Base-by-base conservation (phyloP, 2,113 vertebrate genomes). In the Plestiodon gilberti region DNA sequence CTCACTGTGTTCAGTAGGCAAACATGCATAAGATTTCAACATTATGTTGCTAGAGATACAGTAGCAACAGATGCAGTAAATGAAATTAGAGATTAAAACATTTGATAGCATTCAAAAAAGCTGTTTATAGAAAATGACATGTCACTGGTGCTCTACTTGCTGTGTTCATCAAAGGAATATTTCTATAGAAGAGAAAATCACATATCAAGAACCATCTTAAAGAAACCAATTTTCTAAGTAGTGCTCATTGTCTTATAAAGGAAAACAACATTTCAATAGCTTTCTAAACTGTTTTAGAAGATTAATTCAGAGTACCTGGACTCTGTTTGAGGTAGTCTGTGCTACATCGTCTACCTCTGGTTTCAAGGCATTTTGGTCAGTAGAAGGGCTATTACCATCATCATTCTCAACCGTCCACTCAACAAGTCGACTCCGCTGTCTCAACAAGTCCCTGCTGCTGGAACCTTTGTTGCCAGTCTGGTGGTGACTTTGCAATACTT, bases 231-330 rank as follows among this genome's bases (percentile, higher is more conserved):
- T 87, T 87, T 88, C 61, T 90, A 89, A 65, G 74, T 82, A 92
- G 40, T 6, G 88, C 62, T 93, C 80, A 70, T 88, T 89, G 89
- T 82, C 57, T 91, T 86, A 92, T 40, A 28, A 38, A 81, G 64
- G 13, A 81, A 88, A 93, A 76, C 52, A 0, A 77, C 57, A 80
- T 83, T 67, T 93, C 82, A 93, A 92, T 87, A 93, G 84, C 73
- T 95, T 89, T 95, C 82, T 91, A 92, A 92, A 95, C 6, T 52
- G 90, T 93, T 94, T 15, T 96, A 96, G 86, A 95, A 97, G 94
- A 96, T 96, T 95, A 97, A 96, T 95, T 96, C 94, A 83, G 95
- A 97, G 96, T 97, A 97, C 97, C 97, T 97, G 97, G 96, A 96
- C 96, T 96, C 96, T 97, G 93, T 96, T 92, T 91, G 96, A 95